Conservation (phyloP, 2,113 vertebrate species). For the Engraulis encrasicolus region DNA sequence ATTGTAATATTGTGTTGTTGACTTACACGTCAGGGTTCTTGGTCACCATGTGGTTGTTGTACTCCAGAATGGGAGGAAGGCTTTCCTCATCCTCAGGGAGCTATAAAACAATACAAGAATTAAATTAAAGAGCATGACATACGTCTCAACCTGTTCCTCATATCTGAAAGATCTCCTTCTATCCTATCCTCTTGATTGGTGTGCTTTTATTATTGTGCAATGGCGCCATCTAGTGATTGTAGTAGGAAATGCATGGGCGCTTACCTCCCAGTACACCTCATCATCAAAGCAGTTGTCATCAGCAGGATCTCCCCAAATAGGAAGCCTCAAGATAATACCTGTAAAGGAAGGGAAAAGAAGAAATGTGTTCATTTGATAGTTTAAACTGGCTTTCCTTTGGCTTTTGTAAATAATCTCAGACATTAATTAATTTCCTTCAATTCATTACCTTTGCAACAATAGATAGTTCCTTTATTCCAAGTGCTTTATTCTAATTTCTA, state of each 20-base stretch:
- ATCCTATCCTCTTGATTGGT: neutral
- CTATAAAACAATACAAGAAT: conserved; percentile 61
- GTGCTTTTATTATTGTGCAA: neutral
- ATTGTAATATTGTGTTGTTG: neutral
- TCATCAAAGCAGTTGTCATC: conserved; percentile 95
- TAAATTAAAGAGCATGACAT: neutral
- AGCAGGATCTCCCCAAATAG: conserved; percentile 86
- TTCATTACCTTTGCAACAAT: neutral
- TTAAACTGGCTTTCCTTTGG: neutral
- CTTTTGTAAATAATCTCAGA: neutral
- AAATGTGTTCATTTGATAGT: neutral
- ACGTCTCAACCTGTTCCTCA: neutral
- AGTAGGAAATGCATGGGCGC: conserved; percentile 34
- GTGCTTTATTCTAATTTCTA: too few species aligned
- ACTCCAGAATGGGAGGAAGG: conserved; percentile 71
- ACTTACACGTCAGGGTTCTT: conserved; percentile 72
- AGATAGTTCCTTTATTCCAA: neutral
- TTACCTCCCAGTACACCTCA: conserved; percentile 92
- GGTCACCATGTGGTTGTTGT: conserved; percentile 74
- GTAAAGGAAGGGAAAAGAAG: conserved; percentile 11
- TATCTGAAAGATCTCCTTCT: neutral
- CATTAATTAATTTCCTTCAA: neutral
- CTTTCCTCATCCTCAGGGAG: conserved; percentile 84
- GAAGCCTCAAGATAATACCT: conserved; percentile 89
- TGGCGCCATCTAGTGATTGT: conserved; percentile 47